Percentiles rank a stretch among this genome's conserved stretches.
These are phyloP conservation scores for Drosophila prosaltans DNA, from an alignment of 1,140 invertebrate species.

Conservation along the genomic window DNA sequence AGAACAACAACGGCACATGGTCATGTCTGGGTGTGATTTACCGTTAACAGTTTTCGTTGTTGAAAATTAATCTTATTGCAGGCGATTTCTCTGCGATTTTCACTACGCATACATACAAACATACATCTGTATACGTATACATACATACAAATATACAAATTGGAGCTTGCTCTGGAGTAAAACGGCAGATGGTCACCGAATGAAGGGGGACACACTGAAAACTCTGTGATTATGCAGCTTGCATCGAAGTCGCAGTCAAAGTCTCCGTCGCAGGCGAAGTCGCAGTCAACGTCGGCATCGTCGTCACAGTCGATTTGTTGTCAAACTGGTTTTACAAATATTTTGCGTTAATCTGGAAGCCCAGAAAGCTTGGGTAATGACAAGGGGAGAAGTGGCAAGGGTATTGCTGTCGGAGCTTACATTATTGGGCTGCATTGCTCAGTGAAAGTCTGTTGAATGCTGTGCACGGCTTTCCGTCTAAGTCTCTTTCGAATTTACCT, in stretches of 20 bases:
- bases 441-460: constrained; percentile 73
- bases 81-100: constrained; percentile 72
- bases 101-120: constrained; percentile 43
- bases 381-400: constrained; percentile 19
- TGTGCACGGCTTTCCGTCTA: constrained; percentile 26
- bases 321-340: constrained; percentile 82
- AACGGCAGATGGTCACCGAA: constrained; percentile 61
- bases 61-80: constrained; percentile 73
- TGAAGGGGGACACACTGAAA: constrained; percentile 18
- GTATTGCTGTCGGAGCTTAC: constrained; percentile 45
- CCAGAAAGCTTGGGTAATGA: constrained; percentile 28
- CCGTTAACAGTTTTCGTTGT: constrained; percentile 69
- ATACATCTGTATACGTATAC: background rate
- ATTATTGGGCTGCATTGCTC: constrained; percentile 66
- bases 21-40: constrained; percentile 66
- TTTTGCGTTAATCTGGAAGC: constrained; percentile 76
- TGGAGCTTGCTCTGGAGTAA: constrained; percentile 63
- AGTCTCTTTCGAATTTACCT: background rate
- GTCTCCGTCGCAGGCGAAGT: constrained; percentile 52
- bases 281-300: constrained; percentile 35
- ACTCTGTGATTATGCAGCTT: constrained; percentile 70
- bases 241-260: constrained; percentile 52
- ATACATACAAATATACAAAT: constrained; percentile 48
- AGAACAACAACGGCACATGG: constrained; percentile 33
- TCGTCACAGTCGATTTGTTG: constrained; percentile 78